These are phyloP conservation scores for Probaryconus sp. DNA, from an alignment of 1,140 invertebrate species.

Conservation along the genomic window DNA sequence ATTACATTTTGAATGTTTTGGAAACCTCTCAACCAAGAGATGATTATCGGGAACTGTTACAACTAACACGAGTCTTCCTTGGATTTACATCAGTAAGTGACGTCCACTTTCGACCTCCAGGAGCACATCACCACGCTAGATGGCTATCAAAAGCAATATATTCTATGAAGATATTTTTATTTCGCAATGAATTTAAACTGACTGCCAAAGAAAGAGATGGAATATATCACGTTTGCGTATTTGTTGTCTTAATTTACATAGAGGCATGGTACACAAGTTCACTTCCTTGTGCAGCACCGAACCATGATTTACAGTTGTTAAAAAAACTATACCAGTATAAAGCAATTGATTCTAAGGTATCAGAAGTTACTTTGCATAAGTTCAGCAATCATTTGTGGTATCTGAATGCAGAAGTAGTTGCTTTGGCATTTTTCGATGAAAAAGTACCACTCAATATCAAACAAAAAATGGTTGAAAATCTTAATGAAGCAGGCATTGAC, in stretches of 20 bases:
- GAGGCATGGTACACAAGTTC: background rate
- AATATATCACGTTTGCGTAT: conserved; percentile 15
- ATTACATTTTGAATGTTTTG: too few relatives aligned
- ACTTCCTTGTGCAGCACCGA: conserved; percentile 1
- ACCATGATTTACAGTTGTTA: conserved; percentile 5
- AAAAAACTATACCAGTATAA: too few relatives aligned
- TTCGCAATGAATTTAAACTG: conserved; percentile 62
- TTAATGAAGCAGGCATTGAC: too few relatives aligned
- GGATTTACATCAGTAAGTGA: conserved; percentile 17
- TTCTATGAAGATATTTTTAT: conserved; percentile 68
- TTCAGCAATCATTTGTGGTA: background rate
- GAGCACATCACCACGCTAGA: conserved; percentile 67
- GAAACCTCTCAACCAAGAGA: conserved; percentile 41
- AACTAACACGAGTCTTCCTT: conserved; percentile 61
- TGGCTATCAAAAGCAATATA: conserved; percentile 73
- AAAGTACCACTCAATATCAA: too few relatives aligned
- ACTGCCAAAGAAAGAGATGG: conserved; percentile 16
- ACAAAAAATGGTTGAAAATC: too few relatives aligned
- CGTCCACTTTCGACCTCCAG: conserved; percentile 57
- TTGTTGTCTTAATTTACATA: conserved; percentile 3
- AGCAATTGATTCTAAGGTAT: too few relatives aligned
- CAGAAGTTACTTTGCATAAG: too few relatives aligned
- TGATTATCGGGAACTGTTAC: conserved; percentile 63
- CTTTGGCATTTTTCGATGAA: too few relatives aligned
- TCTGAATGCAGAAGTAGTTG: too few relatives aligned